Evolutionary conservation across 2,797 vertebrate species (phyloP).

Genomic region (Varecia variegata): DNA sequence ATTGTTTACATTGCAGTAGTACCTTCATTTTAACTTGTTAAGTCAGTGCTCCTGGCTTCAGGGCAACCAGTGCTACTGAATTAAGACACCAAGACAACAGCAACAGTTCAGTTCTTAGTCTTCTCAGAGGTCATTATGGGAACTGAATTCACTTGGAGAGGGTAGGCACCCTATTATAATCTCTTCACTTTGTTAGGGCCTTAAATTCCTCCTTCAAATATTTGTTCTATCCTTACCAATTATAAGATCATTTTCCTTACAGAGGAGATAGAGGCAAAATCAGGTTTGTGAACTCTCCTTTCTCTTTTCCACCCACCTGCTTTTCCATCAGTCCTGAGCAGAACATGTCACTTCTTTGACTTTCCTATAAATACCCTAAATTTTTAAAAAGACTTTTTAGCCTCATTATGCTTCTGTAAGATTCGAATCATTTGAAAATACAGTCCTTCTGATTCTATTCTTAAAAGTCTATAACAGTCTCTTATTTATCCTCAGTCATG

Average conservation of each 20-base stretch:
- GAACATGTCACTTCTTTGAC: background rate
- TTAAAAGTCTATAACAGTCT: background rate
- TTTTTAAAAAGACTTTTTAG: background rate
- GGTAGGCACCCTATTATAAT: background rate
- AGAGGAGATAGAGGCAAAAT: background rate
- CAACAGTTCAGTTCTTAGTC: background rate
- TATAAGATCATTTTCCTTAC: background rate
- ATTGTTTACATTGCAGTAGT: background rate
- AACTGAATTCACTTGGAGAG: background rate
- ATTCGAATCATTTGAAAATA: background rate
- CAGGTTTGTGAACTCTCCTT: background rate
- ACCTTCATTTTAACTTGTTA: background rate
- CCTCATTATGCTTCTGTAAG: background rate
- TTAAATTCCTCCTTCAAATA: slow-evolving; percentile 30
- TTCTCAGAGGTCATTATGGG: background rate
- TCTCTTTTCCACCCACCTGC: background rate
- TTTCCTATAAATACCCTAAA: background rate
- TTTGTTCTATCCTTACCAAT: background rate
- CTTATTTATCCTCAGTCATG: background rate
- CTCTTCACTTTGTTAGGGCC: background rate
- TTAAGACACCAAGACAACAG: background rate
- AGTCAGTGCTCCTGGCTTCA: background rate
- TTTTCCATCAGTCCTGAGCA: background rate
- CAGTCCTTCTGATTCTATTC: background rate
- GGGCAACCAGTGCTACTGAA: background rate